Evolutionary conservation across 35 echinoderm and acorn worm genomes (phyloP), one percentile per base, ranked within the genome.

Genomic region (Stichopus chloronotus): DNA sequence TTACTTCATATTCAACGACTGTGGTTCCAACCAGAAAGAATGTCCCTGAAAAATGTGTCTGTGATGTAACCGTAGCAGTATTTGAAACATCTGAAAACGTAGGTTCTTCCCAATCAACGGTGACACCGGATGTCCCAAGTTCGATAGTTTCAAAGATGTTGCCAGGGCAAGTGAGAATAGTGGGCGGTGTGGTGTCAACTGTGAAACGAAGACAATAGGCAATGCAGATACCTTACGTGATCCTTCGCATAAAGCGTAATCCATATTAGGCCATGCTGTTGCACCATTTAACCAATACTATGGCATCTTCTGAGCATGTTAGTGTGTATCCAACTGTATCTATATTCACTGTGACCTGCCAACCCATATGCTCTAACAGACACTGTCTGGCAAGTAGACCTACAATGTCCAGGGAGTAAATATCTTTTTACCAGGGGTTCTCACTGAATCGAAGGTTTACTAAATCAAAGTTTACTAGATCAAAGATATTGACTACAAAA

Each of bases 131-230:
- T 17, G 65, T 22, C 61, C 57, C 58, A 30, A 57, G 58, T 52
- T 88, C 16, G 5, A 88, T 5, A 8, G 58, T 60, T 21, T 88
- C 86, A 30, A 14, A 23, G n/a, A 65, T 65, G 59, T 88, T 55
- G 24, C 6, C 8, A 57, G 22, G 14, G 53, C 84, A 87, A 11
- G n/a, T 57, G 56, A 63, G 16, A 30, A 83, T 59, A 21, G 7
- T 11, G 8, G 84, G 84, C 21, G 84, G 84, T 20, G 52, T 53
- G 52, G 84, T 87, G 23, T 87, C 84, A 58, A 87, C 84, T 87
- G 20, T 53, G 9, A 19, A 58, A 25, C 16, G 16, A 56, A 87
- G 23, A 80, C 12, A 80, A 22, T 16, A 72, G 2, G 22, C 22
- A 72, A 21, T 16, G 4, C 69, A 72, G 13, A 72, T 72, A 72